Base-by-base conservation (phyloP, 2,888 invertebrate species). In the Drosophila formosana region DNA sequence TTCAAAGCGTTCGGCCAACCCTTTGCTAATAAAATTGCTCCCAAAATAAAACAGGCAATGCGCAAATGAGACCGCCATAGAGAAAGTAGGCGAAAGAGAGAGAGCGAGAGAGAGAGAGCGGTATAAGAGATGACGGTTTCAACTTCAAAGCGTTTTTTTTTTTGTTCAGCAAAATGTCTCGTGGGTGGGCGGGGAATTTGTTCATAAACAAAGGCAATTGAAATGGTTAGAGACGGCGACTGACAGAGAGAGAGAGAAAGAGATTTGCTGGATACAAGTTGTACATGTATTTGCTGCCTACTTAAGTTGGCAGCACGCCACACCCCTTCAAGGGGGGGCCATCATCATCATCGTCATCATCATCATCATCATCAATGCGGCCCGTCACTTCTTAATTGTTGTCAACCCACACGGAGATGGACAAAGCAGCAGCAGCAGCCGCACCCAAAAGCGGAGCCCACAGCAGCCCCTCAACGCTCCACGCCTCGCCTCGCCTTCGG, bases 1-100 rank as follows among this genome's bases (percentile, higher is more conserved):
- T 84, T 84, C 84, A 84, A 84, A 84, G 84, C 78, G 62, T 60
- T 68, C 68, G 53, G 61, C 68, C 80, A 78, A 78, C 86, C 86
- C 75, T 85, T 83, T 83, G 84, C 84, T 83, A 84, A 84, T 84
- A 85, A 85, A 85, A 82, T 80, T 85, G 72, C 52, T 80, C 75
- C 81, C 75, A 80, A 84, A 83, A 86, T 83, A 85, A 72, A 70
- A 47, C 63, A 57, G 49, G 43, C 43, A 65, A 43, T 49, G 51
- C 9, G 34, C 34, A 11, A 34, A 9, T 9, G 39, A 41, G 39
- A 37, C 37, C 13, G 39, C 56, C 30, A 56, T 25, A 49, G 43
- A 41, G 46, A 58, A 45, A 34, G 47, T 57, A 30, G 5, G 53
- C 7, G 55, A 41, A 28, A 34, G 47, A 23, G 34, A 34, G 46